Conservation (phyloP, 2,888 invertebrate species). For the Perithous albicinctus region DNA sequence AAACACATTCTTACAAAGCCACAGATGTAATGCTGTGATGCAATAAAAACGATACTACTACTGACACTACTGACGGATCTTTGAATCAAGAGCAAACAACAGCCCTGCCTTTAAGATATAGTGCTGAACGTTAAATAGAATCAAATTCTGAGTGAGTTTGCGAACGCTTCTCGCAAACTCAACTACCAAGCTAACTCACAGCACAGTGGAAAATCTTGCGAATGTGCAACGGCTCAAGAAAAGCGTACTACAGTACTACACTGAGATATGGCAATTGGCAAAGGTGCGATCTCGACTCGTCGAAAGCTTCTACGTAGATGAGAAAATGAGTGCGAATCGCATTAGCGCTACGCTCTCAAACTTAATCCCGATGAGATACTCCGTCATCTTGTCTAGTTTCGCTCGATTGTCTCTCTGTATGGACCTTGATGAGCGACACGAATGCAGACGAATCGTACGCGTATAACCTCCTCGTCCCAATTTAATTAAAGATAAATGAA, state of each 20-base stretch:
- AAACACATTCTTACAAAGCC: too few species aligned
- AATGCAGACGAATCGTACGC: constrained; percentile 10
- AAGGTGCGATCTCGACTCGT: not conserved
- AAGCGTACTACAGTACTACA: not conserved
- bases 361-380: constrained; percentile 13
- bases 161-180: not conserved
- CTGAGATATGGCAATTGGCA: not conserved
- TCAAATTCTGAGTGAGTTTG: too few species aligned
- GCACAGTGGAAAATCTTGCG: not conserved
- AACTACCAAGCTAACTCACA: not conserved
- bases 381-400: constrained; percentile 22
- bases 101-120: too few species aligned
- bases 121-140: too few species aligned
- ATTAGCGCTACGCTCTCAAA: constrained; percentile 26
- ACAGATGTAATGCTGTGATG: too few species aligned
- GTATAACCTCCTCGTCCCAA: constrained; percentile 3
- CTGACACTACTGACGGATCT: too few species aligned
- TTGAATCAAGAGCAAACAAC: too few species aligned
- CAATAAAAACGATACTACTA: too few species aligned
- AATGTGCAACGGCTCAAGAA: not conserved
- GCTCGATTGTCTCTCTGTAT: constrained; percentile 16
- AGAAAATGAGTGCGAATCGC: constrained; percentile 10
- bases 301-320: not conserved
- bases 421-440: constrained; percentile 23
- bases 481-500: constrained; percentile 8